A percentile compares a stretch with the other conserved stretches of the same genome.
These are phyloP conservation scores for Sapayoa aenigma DNA, from an alignment of 2,113 vertebrate genomes.

Conservation along the genomic window DNA sequence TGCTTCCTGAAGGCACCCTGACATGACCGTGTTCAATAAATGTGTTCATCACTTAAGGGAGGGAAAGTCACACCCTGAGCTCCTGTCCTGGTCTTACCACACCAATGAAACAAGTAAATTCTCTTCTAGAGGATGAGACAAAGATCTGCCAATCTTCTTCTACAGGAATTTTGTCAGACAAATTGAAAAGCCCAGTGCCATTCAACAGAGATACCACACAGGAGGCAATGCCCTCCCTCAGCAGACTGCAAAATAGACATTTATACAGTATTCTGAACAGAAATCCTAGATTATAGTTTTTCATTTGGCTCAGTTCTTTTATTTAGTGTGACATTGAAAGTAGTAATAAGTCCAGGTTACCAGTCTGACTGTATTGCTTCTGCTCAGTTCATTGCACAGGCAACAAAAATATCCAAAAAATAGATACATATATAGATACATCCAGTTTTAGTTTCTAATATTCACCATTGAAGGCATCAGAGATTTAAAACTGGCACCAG, in stretches of 20 bases:
- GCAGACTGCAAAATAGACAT: background rate
- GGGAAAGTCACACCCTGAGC: background rate
- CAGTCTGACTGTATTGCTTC: background rate
- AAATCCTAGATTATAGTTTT: background rate
- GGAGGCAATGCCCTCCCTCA: background rate
- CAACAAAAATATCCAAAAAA: background rate
- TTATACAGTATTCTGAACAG: background rate
- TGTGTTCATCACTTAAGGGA: rapidly evolving
- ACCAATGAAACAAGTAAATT: background rate
- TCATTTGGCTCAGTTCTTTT: background rate
- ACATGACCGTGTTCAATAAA: background rate
- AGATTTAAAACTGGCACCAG: background rate
- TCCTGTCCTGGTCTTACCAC: background rate
- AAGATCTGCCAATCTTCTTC: background rate
- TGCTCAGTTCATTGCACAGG: background rate
- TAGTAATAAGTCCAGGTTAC: background rate
- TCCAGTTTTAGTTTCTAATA: background rate
- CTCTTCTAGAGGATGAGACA: background rate
- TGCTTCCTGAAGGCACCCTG: background rate
- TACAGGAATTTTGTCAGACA: background rate
- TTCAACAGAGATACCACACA: background rate
- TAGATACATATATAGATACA: background rate
- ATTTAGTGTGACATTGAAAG: background rate
- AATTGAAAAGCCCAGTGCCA: background rate
- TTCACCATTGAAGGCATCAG: background rate